Conservation (phyloP, 1,140 invertebrate genomes). For the Drosophila orena region DNA sequence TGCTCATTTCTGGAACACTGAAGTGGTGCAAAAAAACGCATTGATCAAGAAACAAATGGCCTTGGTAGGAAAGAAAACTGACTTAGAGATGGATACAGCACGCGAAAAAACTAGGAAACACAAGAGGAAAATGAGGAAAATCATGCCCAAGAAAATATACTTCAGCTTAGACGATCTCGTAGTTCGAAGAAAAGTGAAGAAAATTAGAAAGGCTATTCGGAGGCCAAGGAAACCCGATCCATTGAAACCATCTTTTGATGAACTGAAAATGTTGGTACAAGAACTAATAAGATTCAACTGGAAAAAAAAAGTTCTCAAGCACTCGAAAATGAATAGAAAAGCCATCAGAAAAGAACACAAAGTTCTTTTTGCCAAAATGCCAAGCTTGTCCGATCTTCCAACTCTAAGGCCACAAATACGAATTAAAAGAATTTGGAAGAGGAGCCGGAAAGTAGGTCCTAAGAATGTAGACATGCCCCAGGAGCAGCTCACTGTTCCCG, state of each 20-base stretch:
- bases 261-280: background rate
- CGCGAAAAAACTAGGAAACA: background rate
- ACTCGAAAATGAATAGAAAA: background rate
- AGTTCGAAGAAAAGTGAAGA: no score
- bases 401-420: background rate
- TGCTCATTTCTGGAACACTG: constrained; percentile 16
- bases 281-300: background rate
- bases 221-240: background rate
- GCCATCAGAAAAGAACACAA: background rate
- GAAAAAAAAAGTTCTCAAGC: no score
- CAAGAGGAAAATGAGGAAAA: background rate
- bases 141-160: background rate
- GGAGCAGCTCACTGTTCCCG: background rate
- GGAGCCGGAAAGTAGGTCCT: no score
- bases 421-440: background rate
- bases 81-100: background rate
- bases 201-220: background rate
- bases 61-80: background rate
- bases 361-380: no score
- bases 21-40: background rate
- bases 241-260: background rate
- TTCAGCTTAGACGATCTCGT: background rate
- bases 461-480: background rate
- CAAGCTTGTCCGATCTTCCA: background rate
- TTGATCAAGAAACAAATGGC: background rate